Evolutionary conservation across 2,888 invertebrate genomes (phyloP).

Genomic region (Melipona bicolor): DNA sequence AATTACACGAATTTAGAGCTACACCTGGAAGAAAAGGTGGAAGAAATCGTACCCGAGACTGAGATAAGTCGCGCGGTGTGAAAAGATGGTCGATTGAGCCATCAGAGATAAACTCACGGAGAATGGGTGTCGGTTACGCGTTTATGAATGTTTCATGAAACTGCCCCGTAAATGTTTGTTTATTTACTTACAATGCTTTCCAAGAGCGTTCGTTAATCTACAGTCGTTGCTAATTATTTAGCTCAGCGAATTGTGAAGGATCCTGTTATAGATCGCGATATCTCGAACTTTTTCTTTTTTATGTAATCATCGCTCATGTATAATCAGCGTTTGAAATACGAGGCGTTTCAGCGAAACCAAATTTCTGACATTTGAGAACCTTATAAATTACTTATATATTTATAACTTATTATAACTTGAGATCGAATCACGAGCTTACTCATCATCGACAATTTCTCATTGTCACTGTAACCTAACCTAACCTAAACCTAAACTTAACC

Average conservation of each 20-base stretch:
- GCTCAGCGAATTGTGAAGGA: neutral
- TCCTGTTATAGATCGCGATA: neutral
- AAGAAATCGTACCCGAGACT: too few relatives aligned
- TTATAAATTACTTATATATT: too few relatives aligned
- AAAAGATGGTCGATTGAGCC: conserved; percentile 1
- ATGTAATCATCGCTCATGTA: too few relatives aligned
- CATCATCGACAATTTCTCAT: too few relatives aligned
- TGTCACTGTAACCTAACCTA: too few relatives aligned
- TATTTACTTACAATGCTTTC: neutral
- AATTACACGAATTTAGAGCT: neutral
- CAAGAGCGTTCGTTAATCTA: neutral
- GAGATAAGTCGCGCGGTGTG: neutral
- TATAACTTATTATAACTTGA: too few relatives aligned
- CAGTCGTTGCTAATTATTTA: neutral
- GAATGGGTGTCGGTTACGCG: neutral
- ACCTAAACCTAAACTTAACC: too few relatives aligned
- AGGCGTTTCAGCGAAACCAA: too few relatives aligned
- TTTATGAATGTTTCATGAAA: conserved; percentile 1
- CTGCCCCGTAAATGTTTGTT: conserved; percentile 6
- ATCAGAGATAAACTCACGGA: neutral
- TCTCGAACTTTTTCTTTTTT: too few relatives aligned
- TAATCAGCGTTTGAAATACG: too few relatives aligned
- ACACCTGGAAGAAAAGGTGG: neutral
- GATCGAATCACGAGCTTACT: too few relatives aligned
- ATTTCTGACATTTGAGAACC: too few relatives aligned